Evolutionary conservation across 2,888 invertebrate genomes (phyloP).

Genomic region (Megaustenia siamemsis): DNA sequence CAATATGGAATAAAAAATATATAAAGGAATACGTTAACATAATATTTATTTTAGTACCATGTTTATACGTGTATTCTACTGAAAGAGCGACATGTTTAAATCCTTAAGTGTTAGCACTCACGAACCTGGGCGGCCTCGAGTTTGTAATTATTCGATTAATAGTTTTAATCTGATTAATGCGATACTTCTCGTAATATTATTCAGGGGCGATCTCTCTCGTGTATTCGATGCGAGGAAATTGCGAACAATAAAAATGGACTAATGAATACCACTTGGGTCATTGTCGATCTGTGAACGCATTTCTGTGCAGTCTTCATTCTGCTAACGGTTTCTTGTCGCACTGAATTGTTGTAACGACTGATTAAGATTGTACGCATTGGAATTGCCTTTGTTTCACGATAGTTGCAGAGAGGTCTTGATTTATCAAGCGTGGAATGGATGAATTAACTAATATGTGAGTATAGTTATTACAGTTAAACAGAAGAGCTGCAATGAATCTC

Average conservation of each 20-base stretch:
- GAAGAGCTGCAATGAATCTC: too few species aligned
- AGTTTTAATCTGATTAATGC: conserved; percentile 34
- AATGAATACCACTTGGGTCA: background rate
- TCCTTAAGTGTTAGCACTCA: conserved; percentile 17
- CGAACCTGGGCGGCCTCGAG: background rate
- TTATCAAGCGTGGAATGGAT: background rate
- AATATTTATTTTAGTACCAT: too few species aligned
- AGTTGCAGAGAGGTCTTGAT: background rate
- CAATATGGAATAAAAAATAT: too few species aligned
- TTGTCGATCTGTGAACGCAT: conserved; percentile 18
- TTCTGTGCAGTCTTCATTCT: background rate
- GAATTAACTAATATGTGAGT: background rate
- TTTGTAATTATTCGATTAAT: conserved; percentile 31
- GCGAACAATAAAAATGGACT: background rate
- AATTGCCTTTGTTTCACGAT: background rate
- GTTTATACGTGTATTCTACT: too few species aligned
- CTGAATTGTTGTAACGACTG: background rate
- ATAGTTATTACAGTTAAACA: background rate
- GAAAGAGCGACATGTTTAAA: background rate
- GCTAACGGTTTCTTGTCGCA: background rate
- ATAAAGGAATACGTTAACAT: too few species aligned
- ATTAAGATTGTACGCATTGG: background rate
- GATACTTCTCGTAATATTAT: background rate
- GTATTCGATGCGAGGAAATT: background rate
- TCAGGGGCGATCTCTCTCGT: background rate